Percentiles rank a stretch among this genome's conserved stretches.
Conservation (phyloP, 2,888 invertebrate genomes). For the Mantis religiosa region DNA sequence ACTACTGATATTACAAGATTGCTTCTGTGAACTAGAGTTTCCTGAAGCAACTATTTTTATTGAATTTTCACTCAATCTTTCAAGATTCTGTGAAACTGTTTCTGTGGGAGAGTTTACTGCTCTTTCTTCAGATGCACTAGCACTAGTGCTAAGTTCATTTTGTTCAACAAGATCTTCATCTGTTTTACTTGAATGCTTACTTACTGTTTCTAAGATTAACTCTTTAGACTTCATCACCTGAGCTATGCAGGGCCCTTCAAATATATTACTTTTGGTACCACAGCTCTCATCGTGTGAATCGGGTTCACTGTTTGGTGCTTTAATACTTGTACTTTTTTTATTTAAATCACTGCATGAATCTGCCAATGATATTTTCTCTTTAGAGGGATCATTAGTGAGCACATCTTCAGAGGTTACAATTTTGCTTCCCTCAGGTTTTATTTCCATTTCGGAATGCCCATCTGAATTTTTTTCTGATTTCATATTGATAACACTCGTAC, state of each 20-base stretch:
- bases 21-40: neutral
- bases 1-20: neutral
- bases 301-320: conserved; percentile 31
- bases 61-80: neutral
- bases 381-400: neutral
- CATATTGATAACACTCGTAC: neutral
- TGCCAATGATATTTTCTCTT: neutral
- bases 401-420: neutral
- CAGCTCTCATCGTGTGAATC: neutral
- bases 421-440: neutral
- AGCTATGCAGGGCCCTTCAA: neutral
- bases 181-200: neutral
- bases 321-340: conserved; percentile 31
- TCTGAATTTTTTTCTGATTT: conserved; percentile 37
- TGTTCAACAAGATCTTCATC: neutral
- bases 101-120: neutral
- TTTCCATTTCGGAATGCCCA: conserved; percentile 25
- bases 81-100: neutral
- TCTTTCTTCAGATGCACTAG: neutral
- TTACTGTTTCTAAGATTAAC: neutral
- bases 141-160: neutral
- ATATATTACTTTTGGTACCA: neutral
- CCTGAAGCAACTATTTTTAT: neutral
- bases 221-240: neutral
- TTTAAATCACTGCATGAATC: conserved; percentile 34